These are phyloP conservation scores for Corythucha ciliata DNA, from an alignment of 2,888 invertebrate genomes.

Conservation along the genomic window DNA sequence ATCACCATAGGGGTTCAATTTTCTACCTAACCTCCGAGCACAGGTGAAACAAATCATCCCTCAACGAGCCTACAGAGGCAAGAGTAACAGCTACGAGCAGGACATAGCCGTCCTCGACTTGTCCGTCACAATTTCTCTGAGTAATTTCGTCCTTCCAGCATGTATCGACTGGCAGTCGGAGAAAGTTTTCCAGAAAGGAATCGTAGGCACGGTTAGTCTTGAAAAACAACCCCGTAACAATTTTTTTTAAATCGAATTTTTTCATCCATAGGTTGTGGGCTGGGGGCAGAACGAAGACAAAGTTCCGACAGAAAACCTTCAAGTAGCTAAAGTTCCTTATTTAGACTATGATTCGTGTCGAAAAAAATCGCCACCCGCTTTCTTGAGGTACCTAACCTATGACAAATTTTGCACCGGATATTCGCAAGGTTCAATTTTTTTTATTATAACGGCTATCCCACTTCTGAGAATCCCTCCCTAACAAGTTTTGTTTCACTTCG, in stretches of 20 bases:
- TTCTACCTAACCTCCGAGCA: not conserved
- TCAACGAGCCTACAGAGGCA: conserved; percentile 24
- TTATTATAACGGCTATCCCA: not conserved
- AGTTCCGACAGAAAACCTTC: conserved; percentile 26
- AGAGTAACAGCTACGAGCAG: conserved; percentile 25
- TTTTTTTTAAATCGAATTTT: conserved; percentile 11
- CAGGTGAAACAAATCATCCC: conserved; percentile 26
- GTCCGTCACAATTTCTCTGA: conserved; percentile 20
- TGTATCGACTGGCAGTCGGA: conserved; percentile 28
- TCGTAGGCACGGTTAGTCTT: conserved; percentile 27
- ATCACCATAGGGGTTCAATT: not conserved
- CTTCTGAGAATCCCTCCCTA: no score
- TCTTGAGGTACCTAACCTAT: conserved; percentile 28
- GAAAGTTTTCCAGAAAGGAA: conserved; percentile 13
- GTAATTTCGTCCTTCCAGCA: conserved; percentile 26
- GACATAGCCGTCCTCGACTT: conserved; percentile 30
- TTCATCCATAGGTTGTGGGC: conserved; percentile 32
- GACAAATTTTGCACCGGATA: conserved; percentile 36
- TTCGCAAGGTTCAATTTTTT: not conserved
- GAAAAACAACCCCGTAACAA: not conserved
- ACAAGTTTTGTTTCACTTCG: not conserved
- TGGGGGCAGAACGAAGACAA: conserved; percentile 33
- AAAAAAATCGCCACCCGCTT: conserved; percentile 18
- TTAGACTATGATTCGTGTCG: conserved; percentile 29
- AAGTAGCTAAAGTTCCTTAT: conserved; percentile 31